Evolutionary conservation across 1,140 invertebrate species (phyloP).

Genomic region (Parasteatoda tepidariorum): DNA sequence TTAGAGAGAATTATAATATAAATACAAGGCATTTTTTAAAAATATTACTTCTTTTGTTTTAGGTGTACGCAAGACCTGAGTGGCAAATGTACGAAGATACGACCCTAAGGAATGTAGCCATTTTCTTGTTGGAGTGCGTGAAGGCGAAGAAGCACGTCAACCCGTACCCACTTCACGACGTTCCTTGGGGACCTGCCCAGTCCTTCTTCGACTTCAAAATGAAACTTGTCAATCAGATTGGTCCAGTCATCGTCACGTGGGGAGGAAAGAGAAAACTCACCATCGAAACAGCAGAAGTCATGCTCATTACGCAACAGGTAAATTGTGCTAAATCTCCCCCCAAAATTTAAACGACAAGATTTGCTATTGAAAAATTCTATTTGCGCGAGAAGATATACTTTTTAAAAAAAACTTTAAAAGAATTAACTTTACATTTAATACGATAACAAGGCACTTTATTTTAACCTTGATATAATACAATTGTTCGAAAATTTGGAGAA

Average conservation of each 20-base stretch:
- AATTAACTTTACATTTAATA: too few relatives aligned
- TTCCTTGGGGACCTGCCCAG: conserved; percentile 68
- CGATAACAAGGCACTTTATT: too few relatives aligned
- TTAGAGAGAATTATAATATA: too few relatives aligned
- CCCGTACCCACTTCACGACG: conserved; percentile 66
- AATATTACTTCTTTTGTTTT: too few relatives aligned
- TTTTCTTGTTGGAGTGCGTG: conserved; percentile 66
- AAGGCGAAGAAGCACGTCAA: conserved; percentile 64
- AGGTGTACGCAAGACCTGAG: conserved; percentile 67
- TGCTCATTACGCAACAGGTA: conserved; percentile 65
- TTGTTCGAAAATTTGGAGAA: too few relatives aligned
- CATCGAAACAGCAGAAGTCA: conserved; percentile 64
- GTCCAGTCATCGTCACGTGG: conserved; percentile 66
- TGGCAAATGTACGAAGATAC: conserved; percentile 64
- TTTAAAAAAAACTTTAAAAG: too few relatives aligned
- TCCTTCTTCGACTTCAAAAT: conserved; percentile 66
- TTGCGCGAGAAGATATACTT: too few relatives aligned
- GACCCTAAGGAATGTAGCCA: conserved; percentile 65
- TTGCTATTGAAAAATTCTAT: too few relatives aligned
- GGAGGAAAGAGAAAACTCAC: conserved; percentile 65
- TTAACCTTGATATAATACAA: too few relatives aligned
- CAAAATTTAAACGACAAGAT: too few relatives aligned
- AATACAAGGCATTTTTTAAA: too few relatives aligned
- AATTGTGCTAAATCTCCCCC: background rate
- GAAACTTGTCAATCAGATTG: conserved; percentile 65